Percentiles rank a stretch among this genome's conserved stretches.
Evolutionary conservation across 1,140 invertebrate genomes (phyloP).

Genomic region (Sinella curviseta): DNA sequence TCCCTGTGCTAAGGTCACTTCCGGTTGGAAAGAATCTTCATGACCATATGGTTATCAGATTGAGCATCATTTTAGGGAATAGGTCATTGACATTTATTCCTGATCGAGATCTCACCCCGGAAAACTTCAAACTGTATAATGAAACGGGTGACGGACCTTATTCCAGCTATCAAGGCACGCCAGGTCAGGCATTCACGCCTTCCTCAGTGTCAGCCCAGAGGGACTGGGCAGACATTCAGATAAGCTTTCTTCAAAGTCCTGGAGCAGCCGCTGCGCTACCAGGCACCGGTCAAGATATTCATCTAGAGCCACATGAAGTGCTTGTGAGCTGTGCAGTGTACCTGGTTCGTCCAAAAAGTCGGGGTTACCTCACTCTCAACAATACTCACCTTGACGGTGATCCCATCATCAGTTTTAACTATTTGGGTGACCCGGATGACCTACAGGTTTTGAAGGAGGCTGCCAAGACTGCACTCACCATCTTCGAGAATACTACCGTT

Average conservation of each 20-base stretch:
- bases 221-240: slow-evolving; percentile 24
- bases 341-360: slow-evolving; percentile 10
- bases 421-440: not conserved
- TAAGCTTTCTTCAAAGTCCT: not conserved
- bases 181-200: not conserved
- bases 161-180: not conserved
- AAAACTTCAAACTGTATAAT: not conserved
- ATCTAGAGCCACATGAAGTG: not conserved
- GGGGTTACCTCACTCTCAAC: slow-evolving; percentile 5
- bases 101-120: not conserved
- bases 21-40: slow-evolving; percentile 22
- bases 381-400: not conserved
- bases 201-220: too few relatives aligned
- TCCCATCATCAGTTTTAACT: slow-evolving; percentile 14
- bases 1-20: not conserved
- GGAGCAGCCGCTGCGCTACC: not conserved
- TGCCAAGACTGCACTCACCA: not conserved
- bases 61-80: not conserved
- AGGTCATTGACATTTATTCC: not conserved
- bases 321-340: not conserved
- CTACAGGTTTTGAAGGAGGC: not conserved
- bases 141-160: not conserved
- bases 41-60: not conserved
- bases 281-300: not conserved
- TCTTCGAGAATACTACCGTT: not conserved